Evolutionary conservation across 92 coral and sea anemone genomes (phyloP).

Genomic region (Actinostola sp.): DNA sequence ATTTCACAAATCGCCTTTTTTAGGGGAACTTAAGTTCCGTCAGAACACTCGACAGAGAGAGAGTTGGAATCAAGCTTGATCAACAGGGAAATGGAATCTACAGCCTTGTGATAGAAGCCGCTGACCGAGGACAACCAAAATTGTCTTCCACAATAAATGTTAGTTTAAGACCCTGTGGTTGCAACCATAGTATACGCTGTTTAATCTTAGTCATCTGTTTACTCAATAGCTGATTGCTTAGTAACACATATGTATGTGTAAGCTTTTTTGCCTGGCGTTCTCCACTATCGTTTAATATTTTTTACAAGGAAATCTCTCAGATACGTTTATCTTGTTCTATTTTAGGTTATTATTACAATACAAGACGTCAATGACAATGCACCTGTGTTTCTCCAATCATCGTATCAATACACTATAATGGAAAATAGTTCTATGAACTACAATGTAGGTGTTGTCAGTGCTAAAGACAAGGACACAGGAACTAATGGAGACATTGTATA

Average conservation of each 20-base stretch:
- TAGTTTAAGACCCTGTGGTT: constrained; percentile 5
- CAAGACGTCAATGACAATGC: constrained; percentile 73
- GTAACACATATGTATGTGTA: no score
- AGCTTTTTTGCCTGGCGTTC: no score
- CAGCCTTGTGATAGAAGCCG: constrained; percentile 57
- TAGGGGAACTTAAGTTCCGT: constrained; percentile 56
- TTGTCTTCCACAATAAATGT: constrained; percentile 55
- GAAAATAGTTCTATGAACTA: no score
- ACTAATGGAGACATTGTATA: constrained; percentile 8
- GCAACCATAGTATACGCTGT: neutral
- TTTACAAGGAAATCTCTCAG: no score
- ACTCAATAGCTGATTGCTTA: no score
- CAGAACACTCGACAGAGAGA: constrained; percentile 58
- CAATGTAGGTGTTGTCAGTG: constrained; percentile 11
- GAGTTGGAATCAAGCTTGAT: constrained; percentile 33
- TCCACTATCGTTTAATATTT: no score
- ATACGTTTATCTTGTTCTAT: no score
- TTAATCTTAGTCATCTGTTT: neutral
- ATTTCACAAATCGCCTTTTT: no score
- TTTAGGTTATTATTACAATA: constrained; percentile 34
- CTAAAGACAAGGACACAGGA: constrained; percentile 30
- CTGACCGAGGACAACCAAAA: constrained; percentile 63
- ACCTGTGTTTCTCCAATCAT: constrained; percentile 45
- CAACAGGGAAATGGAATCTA: constrained; percentile 49
- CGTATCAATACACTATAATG: constrained; percentile 20